A percentile compares a stretch with the other conserved stretches of the same genome.
phyloP scores from a whole-genome alignment of 2,888 invertebrate genomes.

The Ischnura elegans region DNA sequence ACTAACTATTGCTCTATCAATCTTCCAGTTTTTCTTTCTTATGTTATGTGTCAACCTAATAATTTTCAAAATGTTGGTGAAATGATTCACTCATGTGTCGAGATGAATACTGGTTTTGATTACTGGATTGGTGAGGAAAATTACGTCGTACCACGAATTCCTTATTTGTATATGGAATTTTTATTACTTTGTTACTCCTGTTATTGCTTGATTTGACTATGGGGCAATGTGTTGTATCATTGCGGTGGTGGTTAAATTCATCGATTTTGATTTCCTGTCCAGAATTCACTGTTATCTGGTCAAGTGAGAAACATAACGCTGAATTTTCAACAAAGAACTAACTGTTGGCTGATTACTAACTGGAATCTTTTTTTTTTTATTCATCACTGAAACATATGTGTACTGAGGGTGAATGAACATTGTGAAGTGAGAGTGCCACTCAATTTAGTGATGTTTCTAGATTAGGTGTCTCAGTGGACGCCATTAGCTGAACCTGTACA shows the following conservation, averaged over 20 bases:
- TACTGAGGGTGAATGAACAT: constrained; percentile 32
- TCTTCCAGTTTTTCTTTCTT: neutral
- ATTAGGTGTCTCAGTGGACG: constrained; percentile 30
- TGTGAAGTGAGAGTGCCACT: constrained; percentile 6
- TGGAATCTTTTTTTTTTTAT: constrained; percentile 44
- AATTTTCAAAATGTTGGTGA: neutral
- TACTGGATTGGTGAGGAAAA: neutral
- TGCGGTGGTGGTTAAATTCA: neutral
- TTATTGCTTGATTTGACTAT: neutral
- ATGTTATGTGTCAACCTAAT: neutral
- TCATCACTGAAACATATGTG: constrained; percentile 55
- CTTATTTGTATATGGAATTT: neutral
- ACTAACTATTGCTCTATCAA: neutral
- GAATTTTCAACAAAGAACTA: constrained; percentile 34
- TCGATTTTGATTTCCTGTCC: constrained; percentile 16
- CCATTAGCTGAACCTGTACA: constrained; percentile 49
- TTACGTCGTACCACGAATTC: neutral
- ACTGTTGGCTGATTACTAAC: constrained; percentile 33
- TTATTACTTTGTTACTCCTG: neutral
- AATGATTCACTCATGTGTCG: neutral
- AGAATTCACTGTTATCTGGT: constrained; percentile 14
- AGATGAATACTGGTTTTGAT: neutral
- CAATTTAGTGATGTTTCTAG: constrained; percentile 48
- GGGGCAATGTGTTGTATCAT: neutral
- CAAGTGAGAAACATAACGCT: neutral